Percentiles rank a stretch among this genome's conserved stretches.
These are phyloP conservation scores for Cepaea nemoralis DNA, from an alignment of 1,140 invertebrate species.

Conservation along the genomic window DNA sequence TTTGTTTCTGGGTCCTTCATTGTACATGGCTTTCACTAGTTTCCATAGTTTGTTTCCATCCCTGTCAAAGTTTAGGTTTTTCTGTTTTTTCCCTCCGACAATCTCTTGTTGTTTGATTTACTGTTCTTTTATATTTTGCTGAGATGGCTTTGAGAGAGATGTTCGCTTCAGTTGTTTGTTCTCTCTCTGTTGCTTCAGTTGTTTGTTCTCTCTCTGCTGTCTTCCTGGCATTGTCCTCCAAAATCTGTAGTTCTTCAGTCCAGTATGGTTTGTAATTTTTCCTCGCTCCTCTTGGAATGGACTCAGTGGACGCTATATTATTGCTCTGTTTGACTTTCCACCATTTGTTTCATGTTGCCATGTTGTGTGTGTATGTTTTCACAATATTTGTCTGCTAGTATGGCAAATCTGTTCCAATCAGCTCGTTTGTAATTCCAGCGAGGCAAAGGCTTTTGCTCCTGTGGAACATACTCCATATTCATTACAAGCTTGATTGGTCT, in stretches of 20 bases:
- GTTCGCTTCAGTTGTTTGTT: neutral
- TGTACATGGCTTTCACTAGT: neutral
- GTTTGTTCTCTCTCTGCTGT: constrained; percentile 24
- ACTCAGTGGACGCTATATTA: constrained; percentile 31
- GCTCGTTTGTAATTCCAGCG: no score
- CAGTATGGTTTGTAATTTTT: constrained; percentile 35
- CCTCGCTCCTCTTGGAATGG: constrained; percentile 28
- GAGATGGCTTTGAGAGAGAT: constrained; percentile 8
- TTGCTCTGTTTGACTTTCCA: constrained; percentile 7
- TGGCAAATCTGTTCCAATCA: no score
- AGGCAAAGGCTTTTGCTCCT: neutral
- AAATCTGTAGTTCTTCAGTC: constrained; percentile 29
- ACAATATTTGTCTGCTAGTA: no score
- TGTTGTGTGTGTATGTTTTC: neutral
- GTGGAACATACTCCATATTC: neutral
- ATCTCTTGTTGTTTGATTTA: constrained; percentile 12
- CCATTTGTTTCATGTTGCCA: neutral
- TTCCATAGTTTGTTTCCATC: constrained; percentile 22
- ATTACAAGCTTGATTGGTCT: no score
- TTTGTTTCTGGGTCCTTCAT: neutral
- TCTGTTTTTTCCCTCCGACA: no score
- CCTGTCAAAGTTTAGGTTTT: constrained; percentile 22
- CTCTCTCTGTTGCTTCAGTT: constrained; percentile 22
- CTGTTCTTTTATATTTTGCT: constrained; percentile 30
- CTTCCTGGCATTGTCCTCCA: constrained; percentile 28